A percentile compares a stretch with the other conserved stretches of the same genome.
phyloP scores from a whole-genome alignment of 2,888 invertebrate genomes.

The Chaitophorus viminalis region DNA sequence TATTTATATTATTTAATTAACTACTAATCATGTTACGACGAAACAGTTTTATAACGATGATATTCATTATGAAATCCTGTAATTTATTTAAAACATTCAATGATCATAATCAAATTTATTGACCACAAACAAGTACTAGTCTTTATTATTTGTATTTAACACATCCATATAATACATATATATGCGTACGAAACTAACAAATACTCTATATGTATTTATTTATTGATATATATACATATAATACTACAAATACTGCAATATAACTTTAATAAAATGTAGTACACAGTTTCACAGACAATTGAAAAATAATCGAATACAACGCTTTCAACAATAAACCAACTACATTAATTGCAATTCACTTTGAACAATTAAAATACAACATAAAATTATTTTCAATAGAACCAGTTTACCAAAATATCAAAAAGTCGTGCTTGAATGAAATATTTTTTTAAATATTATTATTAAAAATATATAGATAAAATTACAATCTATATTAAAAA shows the following conservation, averaged over 20 bases:
- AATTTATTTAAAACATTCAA: neutral
- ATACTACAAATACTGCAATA: neutral
- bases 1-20: neutral
- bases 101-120: neutral
- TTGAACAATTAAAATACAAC: too few species aligned
- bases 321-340: neutral
- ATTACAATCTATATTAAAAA: too few species aligned
- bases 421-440: too few species aligned
- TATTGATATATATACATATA: too few species aligned
- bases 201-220: neutral
- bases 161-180: neutral
- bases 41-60: neutral
- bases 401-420: too few species aligned
- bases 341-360: neutral
- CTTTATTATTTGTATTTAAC: neutral
- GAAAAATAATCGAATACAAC: neutral
- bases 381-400: too few species aligned
- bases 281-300: neutral
- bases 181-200: neutral
- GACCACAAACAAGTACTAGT: neutral
- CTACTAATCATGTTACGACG: neutral
- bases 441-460: too few species aligned
- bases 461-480: too few species aligned
- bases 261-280: neutral
- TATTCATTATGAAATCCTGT: neutral